Conservation (phyloP, 2,888 invertebrate species). For the Lasioglossum oenotherae region DNA sequence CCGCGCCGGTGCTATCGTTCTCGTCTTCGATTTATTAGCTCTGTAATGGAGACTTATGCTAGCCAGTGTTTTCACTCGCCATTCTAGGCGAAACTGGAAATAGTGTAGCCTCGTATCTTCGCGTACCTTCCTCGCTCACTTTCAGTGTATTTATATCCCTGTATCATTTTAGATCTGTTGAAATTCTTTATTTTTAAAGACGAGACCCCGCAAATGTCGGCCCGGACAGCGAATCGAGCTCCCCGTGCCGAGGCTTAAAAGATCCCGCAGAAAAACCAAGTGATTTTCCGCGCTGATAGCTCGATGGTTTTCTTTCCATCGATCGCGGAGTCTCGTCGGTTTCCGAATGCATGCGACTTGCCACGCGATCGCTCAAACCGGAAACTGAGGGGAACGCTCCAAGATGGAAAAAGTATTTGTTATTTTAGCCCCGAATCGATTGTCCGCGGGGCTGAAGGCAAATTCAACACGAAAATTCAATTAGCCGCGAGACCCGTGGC, state of each 20-base stretch:
- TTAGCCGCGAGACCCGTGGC: conserved; percentile 20
- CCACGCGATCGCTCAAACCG: not conserved
- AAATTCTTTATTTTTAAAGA: not conserved
- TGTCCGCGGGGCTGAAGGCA: not conserved
- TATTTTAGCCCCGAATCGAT: not conserved
- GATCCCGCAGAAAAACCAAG: not conserved
- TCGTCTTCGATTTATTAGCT: not conserved
- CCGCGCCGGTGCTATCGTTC: not conserved
- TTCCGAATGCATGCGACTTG: not conserved
- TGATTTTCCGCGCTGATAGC: not conserved
- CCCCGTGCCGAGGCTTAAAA: not conserved
- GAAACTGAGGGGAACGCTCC: not conserved
- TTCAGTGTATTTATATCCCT: too few relatives aligned
- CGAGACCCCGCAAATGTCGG: not conserved
- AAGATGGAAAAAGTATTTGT: not conserved
- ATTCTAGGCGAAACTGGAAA: not conserved
- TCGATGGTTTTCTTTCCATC: not conserved
- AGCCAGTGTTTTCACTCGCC: not conserved
- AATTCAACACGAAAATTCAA: conserved; percentile 23
- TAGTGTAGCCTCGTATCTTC: not conserved
- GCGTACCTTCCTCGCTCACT: not conserved
- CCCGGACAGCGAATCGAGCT: not conserved
- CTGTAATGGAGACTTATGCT: not conserved
- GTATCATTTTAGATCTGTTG: not conserved
- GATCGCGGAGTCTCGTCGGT: not conserved